Base-by-base conservation (phyloP, 1,140 invertebrate genomes). In the Papilio polyxenes region DNA sequence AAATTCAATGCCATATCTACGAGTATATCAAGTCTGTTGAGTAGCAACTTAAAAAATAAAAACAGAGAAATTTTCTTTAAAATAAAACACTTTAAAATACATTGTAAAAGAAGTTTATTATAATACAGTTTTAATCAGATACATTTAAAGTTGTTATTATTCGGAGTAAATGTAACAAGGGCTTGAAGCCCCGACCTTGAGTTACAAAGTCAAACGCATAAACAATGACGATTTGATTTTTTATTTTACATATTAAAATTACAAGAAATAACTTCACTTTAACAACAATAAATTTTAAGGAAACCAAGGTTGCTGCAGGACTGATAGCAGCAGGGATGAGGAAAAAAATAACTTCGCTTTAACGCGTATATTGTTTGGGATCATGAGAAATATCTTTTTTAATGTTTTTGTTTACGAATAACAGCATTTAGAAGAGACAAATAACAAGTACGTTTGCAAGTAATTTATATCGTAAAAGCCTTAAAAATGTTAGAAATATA, bases 111-210 rank as follows among this genome's bases (percentile, higher is more conserved):
- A 62, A 20, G 8, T 23, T 20, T 23, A 62, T 20, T 23, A 62
- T 62, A 20, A 20, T 23, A 20, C 59, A 62, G n/a, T 20, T 20
- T 59, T 20, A 59, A 20, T 59, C 56, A 8, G 9, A 20, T 59
- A 59, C 20, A 20, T 59, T 59, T 20, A 59, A 20, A 59, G 20
- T 62, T 62, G 9, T 8, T 62, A 15, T 62, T 20, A 6, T n/a
- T n/a, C 8, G n/a, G n/a, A n/a, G n/a, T 20, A 62, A 62, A 62
- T 53, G n/a, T 62, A 7, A 62, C 59, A 62, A 62, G 59, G 59
- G 59, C 59, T 62, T 62, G 59, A 62, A 62, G n/a, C 59, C n/a
- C 7, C 59, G 59, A 62, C 59, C 59, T 62, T 62, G 59, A 62
- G 59, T 20, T 62, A n/a, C 8, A 20, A 62, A 62, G n/a, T 20